phyloP scores from a whole-genome alignment of 2,888 invertebrate genomes.

The Pandemis heparana region DNA sequence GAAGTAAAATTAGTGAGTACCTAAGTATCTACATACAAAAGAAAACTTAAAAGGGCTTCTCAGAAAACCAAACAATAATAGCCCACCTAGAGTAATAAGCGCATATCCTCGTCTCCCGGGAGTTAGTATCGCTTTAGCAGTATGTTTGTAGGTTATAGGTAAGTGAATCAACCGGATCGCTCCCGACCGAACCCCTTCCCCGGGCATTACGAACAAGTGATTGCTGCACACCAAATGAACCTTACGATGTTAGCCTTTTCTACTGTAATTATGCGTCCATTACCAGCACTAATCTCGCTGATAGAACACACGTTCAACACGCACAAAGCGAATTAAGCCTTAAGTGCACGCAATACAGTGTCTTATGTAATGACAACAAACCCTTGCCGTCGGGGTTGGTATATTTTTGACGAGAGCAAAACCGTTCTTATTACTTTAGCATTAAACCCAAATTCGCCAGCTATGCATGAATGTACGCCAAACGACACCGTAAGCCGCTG shows the following conservation, averaged over 20 bases:
- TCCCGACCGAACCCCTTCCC: slow-evolving; percentile 72
- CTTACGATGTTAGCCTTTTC: slow-evolving; percentile 83
- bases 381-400: slow-evolving; percentile 34
- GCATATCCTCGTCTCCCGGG: background rate
- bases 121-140: slow-evolving; percentile 17
- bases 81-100: background rate
- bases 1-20: background rate
- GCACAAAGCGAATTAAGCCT: slow-evolving; percentile 54
- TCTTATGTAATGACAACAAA: slow-evolving; percentile 21
- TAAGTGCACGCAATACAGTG: slow-evolving; percentile 52
- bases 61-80: too few species aligned
- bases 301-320: slow-evolving; percentile 48
- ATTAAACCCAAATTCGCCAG: slow-evolving; percentile 71
- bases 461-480: slow-evolving; percentile 47
- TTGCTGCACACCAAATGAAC: slow-evolving; percentile 79
- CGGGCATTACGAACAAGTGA: slow-evolving; percentile 63
- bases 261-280: slow-evolving; percentile 82
- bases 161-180: slow-evolving; percentile 68
- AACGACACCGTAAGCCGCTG: slow-evolving; percentile 46
- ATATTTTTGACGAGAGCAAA: slow-evolving; percentile 61
- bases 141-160: slow-evolving; percentile 51
- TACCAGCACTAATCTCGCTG: slow-evolving; percentile 78
- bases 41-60: too few species aligned
- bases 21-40: too few species aligned
- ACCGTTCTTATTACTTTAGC: slow-evolving; percentile 72